phyloP scores from a whole-genome alignment of 2,888 invertebrate genomes.

The Brachyopa scutellaris region DNA sequence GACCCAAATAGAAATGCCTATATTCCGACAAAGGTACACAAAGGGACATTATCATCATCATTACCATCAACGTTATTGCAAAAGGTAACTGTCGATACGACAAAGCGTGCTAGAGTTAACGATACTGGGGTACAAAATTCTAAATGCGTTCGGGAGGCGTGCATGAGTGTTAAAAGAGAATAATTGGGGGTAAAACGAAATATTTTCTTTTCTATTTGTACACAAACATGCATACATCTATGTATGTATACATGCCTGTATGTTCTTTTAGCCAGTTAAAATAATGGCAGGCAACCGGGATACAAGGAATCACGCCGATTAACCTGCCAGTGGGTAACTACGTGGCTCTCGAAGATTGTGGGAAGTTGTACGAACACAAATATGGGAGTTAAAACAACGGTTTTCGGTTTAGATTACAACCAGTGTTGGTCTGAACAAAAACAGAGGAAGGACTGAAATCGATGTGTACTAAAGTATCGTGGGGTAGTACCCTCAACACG shows the following conservation, averaged over 20 bases:
- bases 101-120: conserved; percentile 20
- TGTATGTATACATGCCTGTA: not conserved
- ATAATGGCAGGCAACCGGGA: conserved; percentile 18
- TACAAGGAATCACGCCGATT: conserved; percentile 45
- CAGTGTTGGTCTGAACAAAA: not conserved
- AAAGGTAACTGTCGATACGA: conserved; percentile 45
- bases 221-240: not conserved
- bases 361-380: conserved; percentile 20
- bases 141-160: conserved; percentile 33
- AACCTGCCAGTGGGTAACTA: conserved; percentile 9
- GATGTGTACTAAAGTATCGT: conserved; percentile 31
- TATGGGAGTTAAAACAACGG: conserved; percentile 41
- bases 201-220: conserved; percentile 7
- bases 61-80: conserved; percentile 53
- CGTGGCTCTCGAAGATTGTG: conserved; percentile 13
- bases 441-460: conserved; percentile 11
- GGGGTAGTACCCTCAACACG: not conserved
- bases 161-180: conserved; percentile 22
- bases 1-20: conserved; percentile 45
- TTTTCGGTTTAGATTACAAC: conserved; percentile 25
- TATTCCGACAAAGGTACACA: conserved; percentile 43
- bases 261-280: conserved; percentile 13
- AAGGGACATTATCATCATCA: conserved; percentile 54
- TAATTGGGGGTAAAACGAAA: conserved; percentile 33
- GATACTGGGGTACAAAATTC: conserved; percentile 31